Base-by-base conservation (phyloP, 37 sponge, comb jelly and placozoan genomes). In the Diacarnus erythraeanus region DNA sequence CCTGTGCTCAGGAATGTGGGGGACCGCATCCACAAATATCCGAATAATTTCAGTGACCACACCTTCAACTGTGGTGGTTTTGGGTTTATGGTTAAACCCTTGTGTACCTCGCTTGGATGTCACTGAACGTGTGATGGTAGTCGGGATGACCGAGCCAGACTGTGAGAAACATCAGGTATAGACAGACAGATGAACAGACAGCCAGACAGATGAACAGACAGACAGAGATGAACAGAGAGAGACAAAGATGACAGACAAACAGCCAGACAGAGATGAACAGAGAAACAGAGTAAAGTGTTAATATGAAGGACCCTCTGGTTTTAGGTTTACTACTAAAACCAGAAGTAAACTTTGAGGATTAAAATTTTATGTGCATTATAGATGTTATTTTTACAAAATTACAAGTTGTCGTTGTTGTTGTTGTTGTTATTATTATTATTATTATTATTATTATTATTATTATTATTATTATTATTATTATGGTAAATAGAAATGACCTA, bases 1-100 rank as follows among this genome's bases (percentile, higher is more conserved):
- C 57, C 99, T 84, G 78, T 98, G 99, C 41, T 84, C 69, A 38
- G 99, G 99, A 20, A 98, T 75, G 82, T 98, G 99, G 44, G 97
- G 93, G 2, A 85, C 59, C 29, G 99, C 89, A 72, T 98, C 99
- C 22, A 91, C 90, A 75, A 96, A 98, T 59, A 98, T 94, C 5
- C 80, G 80, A 81, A 98, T 41, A 22, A 98, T 74, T 42, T 93
- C 88, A 34, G 47, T 75, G 44, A 88, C 77, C 4, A 84, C 68
- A 9, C 65, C 77, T 51, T 81, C 86, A 4, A 72, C 30, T 2
- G 81, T 47, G 33, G 81, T 65, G 27, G 72, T 58, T 30, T 5
- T 12, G 42, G 71, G 38, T n/a, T 22, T 61, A 6, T 6, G 21
- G 20, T 6, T 61, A 15, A 23, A 25, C n/a, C n/a, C n/a, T n/a